Conservation (phyloP, 2,113 vertebrate genomes). For the Oplegnathus fasciatus region DNA sequence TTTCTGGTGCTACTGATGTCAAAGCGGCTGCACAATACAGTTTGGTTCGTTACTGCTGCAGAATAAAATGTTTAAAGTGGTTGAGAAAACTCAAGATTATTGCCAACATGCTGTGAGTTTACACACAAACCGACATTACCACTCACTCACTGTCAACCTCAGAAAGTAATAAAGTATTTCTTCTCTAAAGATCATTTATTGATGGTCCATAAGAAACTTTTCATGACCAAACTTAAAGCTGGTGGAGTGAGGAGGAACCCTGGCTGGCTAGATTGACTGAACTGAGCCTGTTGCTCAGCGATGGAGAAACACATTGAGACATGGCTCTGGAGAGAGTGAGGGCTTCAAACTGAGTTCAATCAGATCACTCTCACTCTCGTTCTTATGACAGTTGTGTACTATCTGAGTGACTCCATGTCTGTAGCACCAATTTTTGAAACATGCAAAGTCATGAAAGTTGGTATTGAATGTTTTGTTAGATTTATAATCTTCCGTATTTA, state of each 20-base stretch:
- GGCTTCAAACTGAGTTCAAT: background rate
- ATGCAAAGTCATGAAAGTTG: background rate
- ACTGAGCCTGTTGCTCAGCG: conserved; percentile 14
- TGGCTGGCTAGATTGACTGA: conserved; percentile 17
- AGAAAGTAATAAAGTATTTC: background rate
- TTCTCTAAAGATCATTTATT: background rate
- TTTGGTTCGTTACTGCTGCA: background rate
- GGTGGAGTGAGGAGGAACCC: background rate
- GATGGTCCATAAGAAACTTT: background rate
- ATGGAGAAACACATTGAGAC: conserved; percentile 6
- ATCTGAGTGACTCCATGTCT: background rate
- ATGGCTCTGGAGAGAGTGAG: background rate
- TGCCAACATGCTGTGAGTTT: background rate
- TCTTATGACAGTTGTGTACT: background rate
- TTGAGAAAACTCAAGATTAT: background rate
- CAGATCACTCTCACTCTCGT: background rate
- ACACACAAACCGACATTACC: background rate
- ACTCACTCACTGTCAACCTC: background rate
- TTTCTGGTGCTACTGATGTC: background rate
- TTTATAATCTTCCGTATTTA: too few species aligned
- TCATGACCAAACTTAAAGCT: background rate
- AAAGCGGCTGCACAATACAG: background rate
- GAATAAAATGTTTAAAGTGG: background rate
- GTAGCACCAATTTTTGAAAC: background rate
- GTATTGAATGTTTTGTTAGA: background rate